These are phyloP conservation scores for Albula goreensis DNA, from an alignment of 2,113 vertebrate genomes.

Conservation along the genomic window DNA sequence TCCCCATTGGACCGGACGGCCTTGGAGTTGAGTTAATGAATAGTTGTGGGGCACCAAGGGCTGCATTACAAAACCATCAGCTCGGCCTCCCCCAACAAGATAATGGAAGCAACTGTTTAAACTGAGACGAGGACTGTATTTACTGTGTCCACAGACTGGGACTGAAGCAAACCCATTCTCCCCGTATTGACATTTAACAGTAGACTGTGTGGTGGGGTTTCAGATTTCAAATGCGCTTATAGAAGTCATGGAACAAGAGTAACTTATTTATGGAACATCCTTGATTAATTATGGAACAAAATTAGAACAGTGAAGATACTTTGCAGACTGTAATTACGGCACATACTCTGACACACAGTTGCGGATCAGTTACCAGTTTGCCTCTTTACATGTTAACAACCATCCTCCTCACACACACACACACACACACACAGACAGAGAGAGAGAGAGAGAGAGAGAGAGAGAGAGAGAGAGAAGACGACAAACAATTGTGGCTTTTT, in stretches of 20 bases:
- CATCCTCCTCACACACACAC: no score
- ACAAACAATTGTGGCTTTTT: no score
- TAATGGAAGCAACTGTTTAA: slow-evolving; percentile 14
- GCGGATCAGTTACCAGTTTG: background rate
- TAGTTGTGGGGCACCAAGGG: slow-evolving; percentile 1
- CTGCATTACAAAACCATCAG: slow-evolving; percentile 10
- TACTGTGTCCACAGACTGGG: slow-evolving; percentile 36
- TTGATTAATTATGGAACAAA: background rate
- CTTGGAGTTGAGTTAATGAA: slow-evolving; percentile 34
- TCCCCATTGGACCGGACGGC: background rate
- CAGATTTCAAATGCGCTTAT: background rate
- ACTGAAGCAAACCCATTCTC: background rate
- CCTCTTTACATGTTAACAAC: background rate
- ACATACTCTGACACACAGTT: background rate
- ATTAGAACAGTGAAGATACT: background rate
- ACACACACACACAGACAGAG: no score
- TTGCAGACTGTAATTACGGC: background rate
- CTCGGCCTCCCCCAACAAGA: background rate
- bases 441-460: no score
- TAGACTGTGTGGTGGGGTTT: background rate
- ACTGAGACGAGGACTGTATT: slow-evolving; percentile 35
- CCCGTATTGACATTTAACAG: slow-evolving; percentile 6
- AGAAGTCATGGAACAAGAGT: background rate
- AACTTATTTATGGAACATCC: background rate
- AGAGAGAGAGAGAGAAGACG: no score